Evolutionary conservation across 2,797 vertebrate genomes (phyloP), one percentile per base, ranked within the genome.

Genomic region (Lithobates sylvaticus): DNA sequence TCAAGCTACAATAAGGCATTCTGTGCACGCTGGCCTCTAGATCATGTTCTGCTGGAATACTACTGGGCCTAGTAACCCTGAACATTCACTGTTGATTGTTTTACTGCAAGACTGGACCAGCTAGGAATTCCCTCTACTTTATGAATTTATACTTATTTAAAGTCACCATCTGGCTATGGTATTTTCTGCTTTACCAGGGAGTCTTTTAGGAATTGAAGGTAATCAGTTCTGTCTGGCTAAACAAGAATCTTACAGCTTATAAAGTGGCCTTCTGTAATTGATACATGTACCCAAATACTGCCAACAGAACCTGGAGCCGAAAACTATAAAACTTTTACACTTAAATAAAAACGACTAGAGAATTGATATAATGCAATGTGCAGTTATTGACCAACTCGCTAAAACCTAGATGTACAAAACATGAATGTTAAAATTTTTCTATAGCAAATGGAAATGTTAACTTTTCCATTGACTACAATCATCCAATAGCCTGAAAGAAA

Each of bases 151-250:
- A 50, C 34, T 27, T 83, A 68, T 61, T 86, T 64, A n/a, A 69
- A 76, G 23, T 29, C 61, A 69, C 15, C 70, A 86, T 58, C 77
- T 75, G 58, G n/a, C 69, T 68, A 76, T 44, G 16, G 69, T n/a
- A 69, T 72, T 47, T 29, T 23, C 10, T 39, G n/a, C 27, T 68
- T 76, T 54, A 69, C 23, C n/a, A 8, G 13, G n/a, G 23, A 32
- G 71, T 76, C 70, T 80, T 80, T 67, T 50, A 75, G 78, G 44
- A 81, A 76, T 76, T 76, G n/a, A 21, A 86, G 72, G 71, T 75
- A 75, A 79, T 80, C 58, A 80, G 58, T 80, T 80, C 70, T 74
- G 58, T 79, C 54, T 67, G 54, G 69, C 69, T 68, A 85, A 79
- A 85, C 84, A 65, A 78, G 54, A 65, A 73, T 61, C 69, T 67